Percentiles rank a stretch among this genome's conserved stretches.
phyloP scores from a whole-genome alignment of 1,140 invertebrate species.

The Aleiodes sp. region DNA sequence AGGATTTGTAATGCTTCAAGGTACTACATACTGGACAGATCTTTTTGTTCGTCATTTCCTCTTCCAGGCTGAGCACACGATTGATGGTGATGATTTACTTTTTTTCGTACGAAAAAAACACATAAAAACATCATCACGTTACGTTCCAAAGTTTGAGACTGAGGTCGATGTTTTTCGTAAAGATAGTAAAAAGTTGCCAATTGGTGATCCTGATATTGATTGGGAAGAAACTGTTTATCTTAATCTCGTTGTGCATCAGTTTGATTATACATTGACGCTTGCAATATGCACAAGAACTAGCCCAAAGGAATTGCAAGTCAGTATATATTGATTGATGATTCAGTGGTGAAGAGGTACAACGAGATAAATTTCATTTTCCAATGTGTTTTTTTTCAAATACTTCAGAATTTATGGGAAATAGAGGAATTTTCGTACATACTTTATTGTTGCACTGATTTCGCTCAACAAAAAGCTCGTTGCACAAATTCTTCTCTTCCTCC shows the following conservation, averaged over 20 bases:
- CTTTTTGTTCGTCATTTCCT: conserved; percentile 94
- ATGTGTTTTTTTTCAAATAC: background rate
- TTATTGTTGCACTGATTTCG: no score
- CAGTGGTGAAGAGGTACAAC: no score
- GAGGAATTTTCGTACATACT: no score
- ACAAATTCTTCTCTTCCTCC: no score
- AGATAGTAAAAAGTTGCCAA: conserved; percentile 95
- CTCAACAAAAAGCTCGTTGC: no score
- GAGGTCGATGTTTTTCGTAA: conserved; percentile 96
- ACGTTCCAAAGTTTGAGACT: conserved; percentile 91
- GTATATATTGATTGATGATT: background rate
- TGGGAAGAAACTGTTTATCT: conserved; percentile 99
- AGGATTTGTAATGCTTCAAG: conserved; percentile 89
- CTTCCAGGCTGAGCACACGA: conserved; percentile 84
- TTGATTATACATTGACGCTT: conserved; percentile 96
- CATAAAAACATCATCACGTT: conserved; percentile 84
- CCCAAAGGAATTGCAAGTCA: conserved; percentile 93
- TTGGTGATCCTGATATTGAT: conserved; percentile 94
- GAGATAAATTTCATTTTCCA: background rate
- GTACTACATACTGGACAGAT: conserved; percentile 95
- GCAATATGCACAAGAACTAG: conserved; percentile 97
- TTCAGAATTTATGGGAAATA: no score
- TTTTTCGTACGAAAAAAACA: conserved; percentile 96
- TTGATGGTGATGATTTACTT: conserved; percentile 92
- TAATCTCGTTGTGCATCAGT: conserved; percentile 98